Conservation (phyloP, 2,888 invertebrate genomes). For the Sinelater perroti region DNA sequence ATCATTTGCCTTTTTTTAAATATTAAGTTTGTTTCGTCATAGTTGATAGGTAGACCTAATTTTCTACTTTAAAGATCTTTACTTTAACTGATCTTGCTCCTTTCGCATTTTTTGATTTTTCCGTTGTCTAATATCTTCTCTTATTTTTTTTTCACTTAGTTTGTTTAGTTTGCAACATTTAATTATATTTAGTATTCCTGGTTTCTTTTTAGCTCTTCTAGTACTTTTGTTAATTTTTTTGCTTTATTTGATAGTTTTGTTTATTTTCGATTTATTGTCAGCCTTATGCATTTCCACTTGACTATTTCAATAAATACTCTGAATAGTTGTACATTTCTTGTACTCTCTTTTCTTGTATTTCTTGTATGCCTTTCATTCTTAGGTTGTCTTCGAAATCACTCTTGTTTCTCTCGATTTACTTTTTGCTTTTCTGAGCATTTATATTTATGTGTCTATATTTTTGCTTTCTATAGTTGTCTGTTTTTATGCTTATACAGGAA, state of each 20-base stretch:
- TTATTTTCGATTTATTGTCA: background rate
- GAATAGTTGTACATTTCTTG: slow-evolving; percentile 6
- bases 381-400: background rate
- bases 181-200: slow-evolving; percentile 3
- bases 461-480: slow-evolving; percentile 5
- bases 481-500: background rate
- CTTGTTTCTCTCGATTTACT: background rate
- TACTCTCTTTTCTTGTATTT: slow-evolving; percentile 4
- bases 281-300: background rate
- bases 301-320: background rate
- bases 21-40: too few species aligned
- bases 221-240: slow-evolving; percentile 1
- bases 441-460: background rate
- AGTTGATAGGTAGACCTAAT: too few species aligned
- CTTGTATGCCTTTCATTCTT: background rate
- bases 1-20: too few species aligned
- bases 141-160: too few species aligned
- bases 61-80: too few species aligned
- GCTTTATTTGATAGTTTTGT: background rate
- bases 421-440: slow-evolving; percentile 8
- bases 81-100: too few species aligned
- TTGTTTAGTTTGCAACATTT: too few species aligned
- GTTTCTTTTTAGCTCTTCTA: slow-evolving; percentile 1
- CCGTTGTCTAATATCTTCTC: background rate
- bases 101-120: background rate